Evolutionary conservation across 2,113 vertebrate genomes (phyloP).

Genomic region (Acanthochromis polyacanthus): DNA sequence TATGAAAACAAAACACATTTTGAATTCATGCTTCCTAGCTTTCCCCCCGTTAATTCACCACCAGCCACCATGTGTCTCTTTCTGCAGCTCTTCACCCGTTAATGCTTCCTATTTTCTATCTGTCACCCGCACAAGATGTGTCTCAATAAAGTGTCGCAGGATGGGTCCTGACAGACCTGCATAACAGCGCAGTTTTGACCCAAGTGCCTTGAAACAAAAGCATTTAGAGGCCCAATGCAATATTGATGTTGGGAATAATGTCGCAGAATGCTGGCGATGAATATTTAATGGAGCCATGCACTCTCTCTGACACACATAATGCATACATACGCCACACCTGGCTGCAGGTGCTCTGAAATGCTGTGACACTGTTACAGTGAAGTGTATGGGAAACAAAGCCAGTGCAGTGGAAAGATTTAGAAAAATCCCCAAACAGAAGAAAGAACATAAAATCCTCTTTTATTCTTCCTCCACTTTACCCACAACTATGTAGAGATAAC

Average conservation of each 20-base stretch:
- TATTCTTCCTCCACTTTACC: background rate
- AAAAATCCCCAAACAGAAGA: conserved; percentile 5
- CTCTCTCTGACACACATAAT: conserved; percentile 52
- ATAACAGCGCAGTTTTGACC: conserved; percentile 28
- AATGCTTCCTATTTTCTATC: conserved; percentile 48
- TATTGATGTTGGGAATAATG: conserved; percentile 90
- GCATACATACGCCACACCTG: conserved; percentile 32
- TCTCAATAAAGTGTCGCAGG: conserved; percentile 16
- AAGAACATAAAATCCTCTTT: conserved; percentile 26
- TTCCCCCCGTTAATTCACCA: conserved; percentile 19
- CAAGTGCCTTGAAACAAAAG: conserved; percentile 79
- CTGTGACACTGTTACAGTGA: conserved; percentile 4
- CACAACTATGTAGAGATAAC: conserved; percentile 22
- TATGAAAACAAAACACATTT: conserved; percentile 18
- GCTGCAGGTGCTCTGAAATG: conserved; percentile 19
- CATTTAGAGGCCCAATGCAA: conserved; percentile 87
- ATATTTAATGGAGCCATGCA: conserved; percentile 88
- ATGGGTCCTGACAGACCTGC: conserved; percentile 42
- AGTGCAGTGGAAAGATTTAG: background rate
- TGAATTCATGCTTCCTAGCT: conserved; percentile 1
- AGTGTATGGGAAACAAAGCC: conserved; percentile 27
- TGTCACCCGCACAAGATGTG: conserved; percentile 33
- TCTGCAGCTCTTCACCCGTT: conserved; percentile 21
- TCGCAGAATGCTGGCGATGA: conserved; percentile 84
- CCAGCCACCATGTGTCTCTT: background rate